Conservation (phyloP, 2,113 vertebrate species). For the Gila orcuttii region DNA sequence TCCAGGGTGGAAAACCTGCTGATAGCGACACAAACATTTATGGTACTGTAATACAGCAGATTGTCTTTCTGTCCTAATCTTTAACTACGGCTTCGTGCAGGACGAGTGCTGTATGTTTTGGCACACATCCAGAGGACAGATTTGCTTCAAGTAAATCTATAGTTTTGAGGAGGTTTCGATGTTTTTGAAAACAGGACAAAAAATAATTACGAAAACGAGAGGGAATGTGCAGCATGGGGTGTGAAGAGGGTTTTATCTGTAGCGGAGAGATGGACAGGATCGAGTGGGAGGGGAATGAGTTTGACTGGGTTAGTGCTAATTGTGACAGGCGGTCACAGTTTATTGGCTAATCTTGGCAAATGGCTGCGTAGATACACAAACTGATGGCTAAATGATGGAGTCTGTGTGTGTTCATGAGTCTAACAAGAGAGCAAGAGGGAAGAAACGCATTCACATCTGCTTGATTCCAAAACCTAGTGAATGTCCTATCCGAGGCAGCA, state of each 20-base stretch:
- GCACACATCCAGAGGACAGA: neutral
- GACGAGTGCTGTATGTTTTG: neutral
- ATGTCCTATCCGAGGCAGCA: neutral
- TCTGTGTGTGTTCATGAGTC: neutral
- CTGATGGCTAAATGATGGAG: conserved; percentile 32
- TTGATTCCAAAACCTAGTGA: conserved; percentile 2
- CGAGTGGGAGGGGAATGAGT: conserved; percentile 22
- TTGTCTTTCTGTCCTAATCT: neutral
- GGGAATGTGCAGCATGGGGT: neutral
- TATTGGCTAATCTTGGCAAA: conserved; percentile 43
- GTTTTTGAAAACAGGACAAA: neutral
- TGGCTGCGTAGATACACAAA: conserved; percentile 29
- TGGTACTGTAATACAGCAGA: neutral
- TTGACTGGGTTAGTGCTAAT: conserved; percentile 32
- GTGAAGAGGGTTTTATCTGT: conserved; percentile 14
- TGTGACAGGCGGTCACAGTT: conserved; percentile 42
- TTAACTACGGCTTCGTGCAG: neutral
- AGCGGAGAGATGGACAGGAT: neutral
- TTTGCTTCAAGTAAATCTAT: neutral
- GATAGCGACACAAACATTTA: conserved; percentile 12
- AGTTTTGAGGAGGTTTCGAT: neutral
- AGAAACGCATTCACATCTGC: neutral
- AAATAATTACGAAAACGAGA: neutral
- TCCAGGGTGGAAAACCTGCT: conserved; percentile 7
- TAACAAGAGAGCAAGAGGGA: conserved; percentile 10